Evolutionary conservation across 2,797 vertebrate genomes (phyloP), one percentile per base, ranked within the genome.

Genomic region (Leucoraja ocellata): DNA sequence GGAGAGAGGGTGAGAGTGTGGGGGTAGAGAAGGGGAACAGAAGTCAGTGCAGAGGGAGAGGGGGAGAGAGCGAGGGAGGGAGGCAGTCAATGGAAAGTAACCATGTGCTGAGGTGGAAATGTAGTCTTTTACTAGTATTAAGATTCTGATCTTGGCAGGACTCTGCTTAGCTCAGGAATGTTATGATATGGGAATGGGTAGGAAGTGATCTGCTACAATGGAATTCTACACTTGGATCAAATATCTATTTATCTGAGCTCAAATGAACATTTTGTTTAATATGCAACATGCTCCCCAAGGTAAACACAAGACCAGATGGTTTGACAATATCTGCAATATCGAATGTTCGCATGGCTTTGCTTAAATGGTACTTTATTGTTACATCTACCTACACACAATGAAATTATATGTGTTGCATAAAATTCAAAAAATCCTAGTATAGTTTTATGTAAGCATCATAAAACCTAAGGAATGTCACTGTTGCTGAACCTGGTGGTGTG

Each of bases 171-270:
- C 90, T 91, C 18, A 74, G 39, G 90, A 73, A 58, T 92, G 90
- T 73, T 92, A 76, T 76, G 46, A 54, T 39, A 92, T 58, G 71
- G 71, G 39, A 76, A 25, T 58, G 73, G 76, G n/a, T 58, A 92
- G 71, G 90, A 92, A 92, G 36, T 92, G 90, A 92, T 74, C 71
- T 76, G 73, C 36, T 54, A 16, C 71, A 92, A 54, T 92, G 90
- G 90, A 92, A 92, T 92, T 74, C 25, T 74, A 74, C 25, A 58
- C 90, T 92, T 92, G 90, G 90, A 92, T 92, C 90, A 92, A 92
- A 46, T 76, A 68, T 92, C 90, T 92, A 71, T 92, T 92, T 76
- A 54, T 76, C 10, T 46, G 68, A 76, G 71, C 68, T 54, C 90
- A 92, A 76, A 23, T 18, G 39, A 74, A 92, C 90, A 92, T 39